phyloP scores from a whole-genome alignment of 2,888 invertebrate species.

The Clitarchus hookeri region DNA sequence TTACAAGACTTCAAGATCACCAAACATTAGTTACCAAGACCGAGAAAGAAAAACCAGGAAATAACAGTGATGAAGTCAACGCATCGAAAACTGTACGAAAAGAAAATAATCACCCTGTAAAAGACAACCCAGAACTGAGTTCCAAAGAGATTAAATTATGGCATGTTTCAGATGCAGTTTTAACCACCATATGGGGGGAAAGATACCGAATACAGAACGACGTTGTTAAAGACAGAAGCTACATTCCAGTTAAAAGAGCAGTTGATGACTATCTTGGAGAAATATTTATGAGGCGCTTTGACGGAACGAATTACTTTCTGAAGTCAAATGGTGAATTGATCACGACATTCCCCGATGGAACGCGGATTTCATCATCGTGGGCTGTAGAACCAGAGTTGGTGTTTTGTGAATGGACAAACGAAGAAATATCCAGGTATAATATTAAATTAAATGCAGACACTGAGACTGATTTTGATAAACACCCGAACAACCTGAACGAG shows the following conservation, averaged over 20 bases:
- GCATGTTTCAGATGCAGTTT: background rate
- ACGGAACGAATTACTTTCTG: background rate
- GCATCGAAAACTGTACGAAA: background rate
- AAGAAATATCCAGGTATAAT: background rate
- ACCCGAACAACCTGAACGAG: background rate
- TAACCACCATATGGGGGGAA: background rate
- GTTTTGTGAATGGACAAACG: background rate
- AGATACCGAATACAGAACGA: background rate
- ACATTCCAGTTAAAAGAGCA: background rate
- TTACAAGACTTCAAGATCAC: background rate
- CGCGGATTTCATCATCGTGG: background rate
- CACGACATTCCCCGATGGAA: background rate
- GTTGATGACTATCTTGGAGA: background rate
- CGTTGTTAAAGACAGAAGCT: background rate
- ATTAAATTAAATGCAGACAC: background rate
- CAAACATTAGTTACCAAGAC: background rate
- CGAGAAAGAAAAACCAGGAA: background rate
- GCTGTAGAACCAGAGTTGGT: background rate
- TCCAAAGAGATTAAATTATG: background rate
- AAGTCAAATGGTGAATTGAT: background rate
- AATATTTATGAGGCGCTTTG: background rate
- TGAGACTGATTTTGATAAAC: background rate
- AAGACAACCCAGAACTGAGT: background rate
- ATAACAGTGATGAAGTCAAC: background rate
- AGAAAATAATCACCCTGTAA: background rate